Evolutionary conservation across 2,888 invertebrate species (phyloP).

Genomic region (Drepanosiphum platanoidis): DNA sequence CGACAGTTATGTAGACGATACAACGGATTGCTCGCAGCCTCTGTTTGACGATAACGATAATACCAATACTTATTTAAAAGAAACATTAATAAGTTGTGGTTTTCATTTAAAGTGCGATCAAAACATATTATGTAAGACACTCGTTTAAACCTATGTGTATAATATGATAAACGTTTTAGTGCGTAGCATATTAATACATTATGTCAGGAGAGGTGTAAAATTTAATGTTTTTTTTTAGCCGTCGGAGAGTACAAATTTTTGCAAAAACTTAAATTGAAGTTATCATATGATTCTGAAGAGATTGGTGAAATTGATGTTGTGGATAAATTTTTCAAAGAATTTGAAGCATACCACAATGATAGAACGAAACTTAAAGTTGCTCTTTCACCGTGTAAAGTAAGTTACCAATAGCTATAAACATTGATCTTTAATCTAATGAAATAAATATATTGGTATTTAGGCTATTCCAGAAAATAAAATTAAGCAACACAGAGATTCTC

Average conservation of each 20-base stretch:
- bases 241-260: constrained; percentile 46
- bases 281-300: constrained; percentile 52
- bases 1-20: background rate
- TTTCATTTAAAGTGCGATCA: constrained; percentile 51
- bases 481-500: constrained; percentile 68
- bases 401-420: background rate
- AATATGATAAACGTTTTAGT: background rate
- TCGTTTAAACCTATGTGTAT: background rate
- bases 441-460: background rate
- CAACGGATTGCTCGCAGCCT: constrained; percentile 24
- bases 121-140: constrained; percentile 41
- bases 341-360: constrained; percentile 47
- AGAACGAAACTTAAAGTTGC: constrained; percentile 35
- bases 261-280: constrained; percentile 38
- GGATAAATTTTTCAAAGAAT: constrained; percentile 37
- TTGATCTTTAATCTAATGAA: background rate
- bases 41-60: constrained; percentile 7
- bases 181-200: too few species aligned
- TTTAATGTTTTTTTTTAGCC: constrained; percentile 11
- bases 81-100: constrained; percentile 45
- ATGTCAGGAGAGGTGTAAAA: too few species aligned
- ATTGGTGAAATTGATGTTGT: constrained; percentile 20
- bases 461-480: constrained; percentile 41
- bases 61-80: constrained; percentile 22
- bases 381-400: constrained; percentile 51